These are phyloP conservation scores for Macrophya annulata DNA, from an alignment of 2,888 invertebrate genomes.

Conservation along the genomic window DNA sequence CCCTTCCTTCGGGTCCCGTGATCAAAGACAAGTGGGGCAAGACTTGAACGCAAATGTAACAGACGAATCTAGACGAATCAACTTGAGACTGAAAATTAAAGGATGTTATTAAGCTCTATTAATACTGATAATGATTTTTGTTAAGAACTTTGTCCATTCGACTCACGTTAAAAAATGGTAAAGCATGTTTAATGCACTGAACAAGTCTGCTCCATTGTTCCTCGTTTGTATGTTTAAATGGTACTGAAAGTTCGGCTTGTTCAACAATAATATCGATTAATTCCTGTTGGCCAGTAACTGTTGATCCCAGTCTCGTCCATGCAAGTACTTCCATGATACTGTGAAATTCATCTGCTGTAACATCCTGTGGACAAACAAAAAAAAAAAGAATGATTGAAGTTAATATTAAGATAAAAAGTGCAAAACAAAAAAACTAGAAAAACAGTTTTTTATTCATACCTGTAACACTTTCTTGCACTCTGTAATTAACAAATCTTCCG, in stretches of 20 bases:
- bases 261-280: conserved; percentile 92
- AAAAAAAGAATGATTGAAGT: conserved; percentile 19
- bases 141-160: background rate
- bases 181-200: conserved; percentile 92
- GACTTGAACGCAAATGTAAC: conserved; percentile 92
- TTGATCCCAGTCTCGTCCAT: conserved; percentile 90
- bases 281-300: conserved; percentile 92
- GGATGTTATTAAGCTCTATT: conserved; percentile 15
- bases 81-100: conserved; percentile 86
- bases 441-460: conserved; percentile 78
- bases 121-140: background rate
- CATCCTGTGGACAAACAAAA: conserved; percentile 84
- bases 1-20: conserved; percentile 83
- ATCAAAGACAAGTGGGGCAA: conserved; percentile 88
- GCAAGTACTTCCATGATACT: conserved; percentile 93
- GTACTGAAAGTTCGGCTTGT: conserved; percentile 91
- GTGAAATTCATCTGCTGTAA: conserved; percentile 95
- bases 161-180: conserved; percentile 94
- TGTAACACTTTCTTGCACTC: conserved; percentile 93
- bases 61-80: conserved; percentile 91
- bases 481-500: conserved; percentile 91
- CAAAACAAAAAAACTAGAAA: conserved; percentile 32
- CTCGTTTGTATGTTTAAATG: conserved; percentile 87
- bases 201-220: conserved; percentile 86
- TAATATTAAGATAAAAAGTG: background rate